Evolutionary conservation across 2,888 invertebrate genomes (phyloP), one percentile per base, ranked within the genome.

Genomic region (Diarsia rubi): DNA sequence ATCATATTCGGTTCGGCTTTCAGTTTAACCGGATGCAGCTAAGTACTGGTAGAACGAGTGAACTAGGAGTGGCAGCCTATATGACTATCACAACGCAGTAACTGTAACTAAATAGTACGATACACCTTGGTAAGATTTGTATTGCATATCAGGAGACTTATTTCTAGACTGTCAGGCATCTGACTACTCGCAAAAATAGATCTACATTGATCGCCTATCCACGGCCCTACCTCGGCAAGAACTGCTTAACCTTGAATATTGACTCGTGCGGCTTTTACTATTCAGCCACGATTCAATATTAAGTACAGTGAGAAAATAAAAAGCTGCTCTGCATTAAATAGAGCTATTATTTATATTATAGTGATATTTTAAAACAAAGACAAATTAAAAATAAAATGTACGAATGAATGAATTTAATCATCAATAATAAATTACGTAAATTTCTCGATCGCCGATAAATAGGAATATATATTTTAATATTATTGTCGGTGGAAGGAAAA

Each of bases 381-480:
- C 16, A 44, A 57, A 3, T 9, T 27, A 54, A 75, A 27, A n/a
- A 6, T 12, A 27, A 8, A 37, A 37, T 11, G 6, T n/a, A 57
- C 2, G 9, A 14, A 8, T 64, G 31, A 54, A 54, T 44, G 11
- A 9, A 60, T 84, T 68, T 27, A 64, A 82, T 24, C 52, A 73
- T 69, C 62, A 11, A 71, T 71, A 44, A 63, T 67, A n/a, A n/a
- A n/a, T n/a, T n/a, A 60, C 45, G 31, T 78, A 73, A 78, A 86
- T 78, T 77, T 65, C 45, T 69, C 67, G 24, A 65, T 78, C 52
- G 73, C 24, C 69, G 66, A 72, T 77, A 76, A 73, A 68, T 73
- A 71, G 60, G 69, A 82, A 80, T 73, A 75, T 77, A 80, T 76
- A 78, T 86, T 84, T 81, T 77, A 76, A 86, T 79, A 73, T 64